Conservation (phyloP, 1,140 invertebrate species). For the Sinella curviseta region DNA sequence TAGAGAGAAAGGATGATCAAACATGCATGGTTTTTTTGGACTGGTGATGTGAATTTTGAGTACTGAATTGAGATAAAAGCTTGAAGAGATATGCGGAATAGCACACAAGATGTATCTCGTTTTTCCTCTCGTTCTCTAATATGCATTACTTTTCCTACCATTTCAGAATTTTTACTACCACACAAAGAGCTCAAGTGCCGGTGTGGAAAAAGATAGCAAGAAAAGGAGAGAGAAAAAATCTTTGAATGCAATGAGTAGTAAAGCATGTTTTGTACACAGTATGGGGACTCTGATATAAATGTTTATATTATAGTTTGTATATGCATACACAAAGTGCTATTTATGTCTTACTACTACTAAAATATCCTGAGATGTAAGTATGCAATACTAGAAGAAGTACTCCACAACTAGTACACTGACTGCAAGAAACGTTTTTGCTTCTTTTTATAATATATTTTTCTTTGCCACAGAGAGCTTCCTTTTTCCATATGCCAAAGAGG, state of each 20-base stretch:
- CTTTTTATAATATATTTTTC: constrained; percentile 13
- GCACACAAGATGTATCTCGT: background rate
- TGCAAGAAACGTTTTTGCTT: background rate
- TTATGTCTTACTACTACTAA: background rate
- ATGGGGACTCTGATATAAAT: background rate
- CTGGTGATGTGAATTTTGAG: background rate
- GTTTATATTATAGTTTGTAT: background rate
- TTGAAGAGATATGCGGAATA: background rate
- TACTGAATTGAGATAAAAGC: background rate
- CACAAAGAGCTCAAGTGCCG: background rate
- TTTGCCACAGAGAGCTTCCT: constrained; percentile 16
- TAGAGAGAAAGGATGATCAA: background rate
- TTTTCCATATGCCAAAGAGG: constrained; percentile 18
- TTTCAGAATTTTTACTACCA: background rate
- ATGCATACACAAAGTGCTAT: background rate
- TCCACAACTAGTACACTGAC: background rate
- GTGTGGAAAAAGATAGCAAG: background rate
- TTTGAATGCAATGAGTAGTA: background rate
- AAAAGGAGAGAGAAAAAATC: background rate
- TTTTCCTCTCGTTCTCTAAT: background rate
- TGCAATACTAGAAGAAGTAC: background rate
- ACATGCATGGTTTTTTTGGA: background rate
- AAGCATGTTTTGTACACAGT: background rate
- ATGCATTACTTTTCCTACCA: background rate
- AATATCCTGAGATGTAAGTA: background rate